Base-by-base conservation (phyloP, 2,113 vertebrate species). In the Pedetes capensis region DNA sequence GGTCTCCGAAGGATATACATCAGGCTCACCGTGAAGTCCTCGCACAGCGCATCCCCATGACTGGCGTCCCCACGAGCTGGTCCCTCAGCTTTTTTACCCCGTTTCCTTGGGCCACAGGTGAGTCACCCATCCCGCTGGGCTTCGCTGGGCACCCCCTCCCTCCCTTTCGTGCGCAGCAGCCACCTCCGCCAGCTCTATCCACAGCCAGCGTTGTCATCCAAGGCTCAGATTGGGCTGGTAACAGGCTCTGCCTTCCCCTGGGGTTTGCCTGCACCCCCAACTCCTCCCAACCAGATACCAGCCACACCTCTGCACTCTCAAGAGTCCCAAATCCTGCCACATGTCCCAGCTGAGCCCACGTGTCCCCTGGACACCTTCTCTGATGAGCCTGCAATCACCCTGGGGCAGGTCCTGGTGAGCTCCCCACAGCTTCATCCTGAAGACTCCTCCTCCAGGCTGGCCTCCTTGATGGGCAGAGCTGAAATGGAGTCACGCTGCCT, bases 11-110 rank as follows among this genome's bases (percentile, higher is more conserved):
- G 74, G 25, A 11, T 1, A 59, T 1, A 49, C 9, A 7, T 2
- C 20, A 6, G 17, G 10, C 18, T 1, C 1, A 16, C 17, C 29
- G 47, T 10, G n/a, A n/a, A 23, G 5, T 0, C 59, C 5, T 57
- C 27, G 0, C 17, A 2, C 22, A 6, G 32, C 18, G 69, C 51
- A n/a, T n/a, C 13, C 7, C 47, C 2, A 3, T 0, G 1, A 8
- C 69, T 1, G 2, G 2, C 4, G 1, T 32, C 55, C 27, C 76
- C 53, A 3, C 2, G n/a, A 6, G 3, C 51, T 0, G 44, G n/a
- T 23, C 29, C 44, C 16, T 9, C 25, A 11, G 32, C 64, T 32
- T 5, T 25, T 68, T 16, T 16, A 3, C 17, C 22, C 32, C 11
- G 11, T 22, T 22, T 44, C 17, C 44, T 8, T 5, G 5, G 64